A percentile compares a stretch with the other conserved stretches of the same genome.
phyloP scores from a whole-genome alignment of 2,113 vertebrate species.

The Rhegmatorhina hoffmannsi region DNA sequence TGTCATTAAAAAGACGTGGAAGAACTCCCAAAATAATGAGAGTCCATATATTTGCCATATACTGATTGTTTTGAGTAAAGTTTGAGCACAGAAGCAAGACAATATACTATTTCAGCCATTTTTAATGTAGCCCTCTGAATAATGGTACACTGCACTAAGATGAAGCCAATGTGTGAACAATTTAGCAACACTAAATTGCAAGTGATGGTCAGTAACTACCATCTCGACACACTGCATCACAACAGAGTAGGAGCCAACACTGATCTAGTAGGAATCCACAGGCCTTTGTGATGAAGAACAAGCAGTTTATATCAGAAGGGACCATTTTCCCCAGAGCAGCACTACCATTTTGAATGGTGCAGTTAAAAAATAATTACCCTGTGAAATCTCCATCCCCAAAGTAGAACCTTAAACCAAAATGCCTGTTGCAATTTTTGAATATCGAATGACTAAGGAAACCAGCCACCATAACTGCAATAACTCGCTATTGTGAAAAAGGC shows the following conservation, averaged over 20 bases:
- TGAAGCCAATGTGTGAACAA: not conserved
- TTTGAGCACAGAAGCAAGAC: not conserved
- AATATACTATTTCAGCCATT: rapidly evolving
- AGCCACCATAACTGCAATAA: not conserved
- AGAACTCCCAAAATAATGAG: not conserved
- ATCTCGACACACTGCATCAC: not conserved
- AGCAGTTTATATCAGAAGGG: not conserved
- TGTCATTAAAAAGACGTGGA: not conserved
- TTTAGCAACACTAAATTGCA: not conserved
- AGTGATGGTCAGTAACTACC: not conserved
- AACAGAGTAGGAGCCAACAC: not conserved
- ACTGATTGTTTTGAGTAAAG: not conserved
- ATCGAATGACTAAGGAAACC: not conserved
- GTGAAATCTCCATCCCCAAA: not conserved
- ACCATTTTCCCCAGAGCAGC: not conserved
- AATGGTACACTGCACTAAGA: not conserved
- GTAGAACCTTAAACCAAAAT: not conserved
- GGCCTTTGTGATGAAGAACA: not conserved
- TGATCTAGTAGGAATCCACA: not conserved
- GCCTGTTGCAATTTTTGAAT: not conserved
- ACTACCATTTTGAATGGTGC: not conserved
- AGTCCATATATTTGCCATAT: not conserved
- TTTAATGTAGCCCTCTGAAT: not conserved
- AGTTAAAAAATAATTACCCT: not conserved
- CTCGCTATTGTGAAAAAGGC: not conserved